Evolutionary conservation across 2,797 vertebrate species (phyloP).

Genomic region (Varecia variegata): DNA sequence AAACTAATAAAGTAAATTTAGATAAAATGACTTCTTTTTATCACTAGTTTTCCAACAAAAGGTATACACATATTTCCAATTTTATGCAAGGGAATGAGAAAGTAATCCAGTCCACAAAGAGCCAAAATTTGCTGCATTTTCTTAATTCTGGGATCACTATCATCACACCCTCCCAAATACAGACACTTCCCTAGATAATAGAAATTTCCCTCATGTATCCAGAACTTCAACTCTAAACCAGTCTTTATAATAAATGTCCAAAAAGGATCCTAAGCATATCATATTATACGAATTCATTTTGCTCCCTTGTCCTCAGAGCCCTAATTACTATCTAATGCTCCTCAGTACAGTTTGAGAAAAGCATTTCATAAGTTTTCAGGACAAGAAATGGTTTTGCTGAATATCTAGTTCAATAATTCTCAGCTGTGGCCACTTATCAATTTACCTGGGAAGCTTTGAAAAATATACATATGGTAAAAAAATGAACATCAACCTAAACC

Average conservation of each 20-base stretch:
- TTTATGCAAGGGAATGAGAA: background rate
- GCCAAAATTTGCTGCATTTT: background rate
- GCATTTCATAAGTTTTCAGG: constrained; percentile 5
- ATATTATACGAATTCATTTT: constrained; percentile 13
- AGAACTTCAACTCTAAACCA: background rate
- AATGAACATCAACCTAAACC: background rate
- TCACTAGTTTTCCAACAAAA: background rate
- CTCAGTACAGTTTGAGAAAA: background rate
- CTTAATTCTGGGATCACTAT: background rate
- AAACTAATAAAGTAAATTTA: background rate
- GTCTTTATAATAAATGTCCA: background rate
- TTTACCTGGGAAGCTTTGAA: background rate
- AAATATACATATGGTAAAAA: background rate
- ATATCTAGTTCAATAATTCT: background rate
- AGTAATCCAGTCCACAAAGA: background rate
- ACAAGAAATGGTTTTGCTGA: background rate
- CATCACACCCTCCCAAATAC: background rate
- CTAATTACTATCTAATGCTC: background rate
- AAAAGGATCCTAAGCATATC: background rate
- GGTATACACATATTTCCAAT: background rate
- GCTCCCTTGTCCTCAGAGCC: background rate
- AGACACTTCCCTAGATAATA: background rate
- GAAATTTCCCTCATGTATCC: background rate
- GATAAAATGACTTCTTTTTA: background rate
- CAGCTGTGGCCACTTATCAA: background rate